Evolutionary conservation across 2,113 vertebrate genomes (phyloP).

Genomic region (Pyxicephalus adspersus): DNA sequence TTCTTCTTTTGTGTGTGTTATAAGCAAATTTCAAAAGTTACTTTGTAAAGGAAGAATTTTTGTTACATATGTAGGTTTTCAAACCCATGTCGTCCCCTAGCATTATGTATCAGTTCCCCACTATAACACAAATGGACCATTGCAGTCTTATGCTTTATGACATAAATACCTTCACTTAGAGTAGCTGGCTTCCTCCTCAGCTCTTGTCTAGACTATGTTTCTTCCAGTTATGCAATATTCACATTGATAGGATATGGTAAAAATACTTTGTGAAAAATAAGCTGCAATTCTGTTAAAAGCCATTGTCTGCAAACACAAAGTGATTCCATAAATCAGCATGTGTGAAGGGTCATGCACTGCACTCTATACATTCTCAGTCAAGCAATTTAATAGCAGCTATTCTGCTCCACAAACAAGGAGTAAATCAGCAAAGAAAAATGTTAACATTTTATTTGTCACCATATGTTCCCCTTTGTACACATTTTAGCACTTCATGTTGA

Average conservation of each 20-base stretch:
- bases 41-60: no score
- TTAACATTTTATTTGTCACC: slow-evolving; percentile 8
- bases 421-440: slow-evolving; percentile 7
- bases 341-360: slow-evolving; percentile 15
- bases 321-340: slow-evolving; percentile 27
- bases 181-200: not conserved
- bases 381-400: slow-evolving; percentile 10
- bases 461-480: slow-evolving; percentile 35
- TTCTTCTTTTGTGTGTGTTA: no score
- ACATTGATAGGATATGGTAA: not conserved
- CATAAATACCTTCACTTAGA: not conserved
- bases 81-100: no score
- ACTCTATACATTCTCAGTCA: slow-evolving; percentile 21
- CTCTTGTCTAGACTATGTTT: slow-evolving; percentile 16
- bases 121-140: no score
- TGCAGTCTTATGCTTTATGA: no score
- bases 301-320: slow-evolving; percentile 1
- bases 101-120: no score
- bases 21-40: no score
- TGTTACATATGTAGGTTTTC: no score
- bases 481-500: slow-evolving; percentile 12
- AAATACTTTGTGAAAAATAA: not conserved
- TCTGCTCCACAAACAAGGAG: slow-evolving; percentile 28
- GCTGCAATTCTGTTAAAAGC: not conserved
- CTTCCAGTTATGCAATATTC: not conserved